Percentiles rank a stretch among this genome's conserved stretches.
phyloP scores from a whole-genome alignment of 2,113 vertebrate genomes.

The Trematomus loennbergii region DNA sequence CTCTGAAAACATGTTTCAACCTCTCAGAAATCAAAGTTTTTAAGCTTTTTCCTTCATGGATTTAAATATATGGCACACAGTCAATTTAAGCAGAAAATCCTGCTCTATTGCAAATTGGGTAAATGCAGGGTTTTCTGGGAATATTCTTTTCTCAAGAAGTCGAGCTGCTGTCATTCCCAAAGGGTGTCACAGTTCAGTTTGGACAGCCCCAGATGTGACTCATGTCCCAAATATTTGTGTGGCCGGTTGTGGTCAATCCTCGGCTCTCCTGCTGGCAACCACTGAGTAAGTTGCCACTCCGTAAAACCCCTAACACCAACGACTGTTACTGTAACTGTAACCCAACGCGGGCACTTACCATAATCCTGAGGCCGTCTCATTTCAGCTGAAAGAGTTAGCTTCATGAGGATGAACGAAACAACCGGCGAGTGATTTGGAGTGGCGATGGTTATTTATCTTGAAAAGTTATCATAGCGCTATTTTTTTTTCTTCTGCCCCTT shows the following conservation, averaged over 20 bases:
- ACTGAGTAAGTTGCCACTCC: conserved; percentile 51
- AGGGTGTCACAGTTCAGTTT: conserved; percentile 51
- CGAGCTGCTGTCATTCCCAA: conserved; percentile 20
- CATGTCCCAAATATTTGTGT: conserved; percentile 63
- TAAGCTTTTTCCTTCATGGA: background rate
- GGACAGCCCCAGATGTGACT: conserved; percentile 66
- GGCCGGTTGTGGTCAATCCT: conserved; percentile 68
- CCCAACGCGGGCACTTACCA: conserved; percentile 42
- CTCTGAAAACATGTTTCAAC: background rate
- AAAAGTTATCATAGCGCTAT: conserved; percentile 1
- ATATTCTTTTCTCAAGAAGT: conserved; percentile 11
- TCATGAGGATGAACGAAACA: conserved; percentile 16
- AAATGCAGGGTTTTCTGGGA: background rate
- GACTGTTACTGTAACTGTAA: conserved; percentile 68
- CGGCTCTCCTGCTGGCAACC: conserved; percentile 57
- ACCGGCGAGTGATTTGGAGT: conserved; percentile 20
- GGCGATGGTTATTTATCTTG: background rate
- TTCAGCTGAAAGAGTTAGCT: conserved; percentile 35
- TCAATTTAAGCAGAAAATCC: background rate
- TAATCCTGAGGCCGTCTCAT: conserved; percentile 53
- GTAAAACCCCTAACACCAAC: conserved; percentile 36
- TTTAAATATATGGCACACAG: background rate
- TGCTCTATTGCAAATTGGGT: background rate
- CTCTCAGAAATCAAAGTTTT: background rate
- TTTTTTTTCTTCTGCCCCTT: background rate